Conservation (phyloP, 2,888 invertebrate species). For the Cosmopolites sordidus region DNA sequence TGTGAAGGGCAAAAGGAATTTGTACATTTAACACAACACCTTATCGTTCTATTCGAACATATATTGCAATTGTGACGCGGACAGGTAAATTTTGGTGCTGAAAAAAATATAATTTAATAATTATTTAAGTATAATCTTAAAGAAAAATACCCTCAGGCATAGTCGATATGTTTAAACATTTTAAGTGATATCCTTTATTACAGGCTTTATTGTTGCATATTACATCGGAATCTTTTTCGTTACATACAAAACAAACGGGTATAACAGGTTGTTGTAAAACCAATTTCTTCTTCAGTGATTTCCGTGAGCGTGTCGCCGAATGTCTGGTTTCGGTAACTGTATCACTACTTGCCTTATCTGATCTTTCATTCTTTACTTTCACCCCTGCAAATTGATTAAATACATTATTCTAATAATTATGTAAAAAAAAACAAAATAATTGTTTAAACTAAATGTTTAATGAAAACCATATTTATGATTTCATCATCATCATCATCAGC, state of each 20-base stretch:
- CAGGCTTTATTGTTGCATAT: slow-evolving; percentile 45
- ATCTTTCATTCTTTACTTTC: slow-evolving; percentile 16
- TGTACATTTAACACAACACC: slow-evolving; percentile 45
- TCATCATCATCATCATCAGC: no score
- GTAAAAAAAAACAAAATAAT: background rate
- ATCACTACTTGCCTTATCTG: no score
- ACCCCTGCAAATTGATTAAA: slow-evolving; percentile 12
- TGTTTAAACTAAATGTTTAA: no score
- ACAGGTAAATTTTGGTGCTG: slow-evolving; percentile 43
- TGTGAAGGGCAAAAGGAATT: slow-evolving; percentile 47
- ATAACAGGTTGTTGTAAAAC: background rate
- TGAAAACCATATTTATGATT: no score
- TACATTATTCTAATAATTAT: background rate
- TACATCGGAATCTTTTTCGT: slow-evolving; percentile 34
- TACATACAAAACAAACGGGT: slow-evolving; percentile 44
- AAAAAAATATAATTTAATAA: slow-evolving; percentile 3
- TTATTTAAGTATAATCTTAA: background rate
- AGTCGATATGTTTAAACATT: slow-evolving; percentile 40
- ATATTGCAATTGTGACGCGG: slow-evolving; percentile 47
- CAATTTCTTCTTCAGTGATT: background rate
- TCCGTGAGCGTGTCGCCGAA: no score
- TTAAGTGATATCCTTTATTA: slow-evolving; percentile 43
- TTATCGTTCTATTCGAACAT: slow-evolving; percentile 44
- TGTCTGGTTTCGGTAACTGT: no score
- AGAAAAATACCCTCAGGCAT: slow-evolving; percentile 40